Percentiles rank a stretch among this genome's conserved stretches.
These are phyloP conservation scores for Corythornis madagascariensis DNA, from an alignment of 2,113 vertebrate species.

Conservation along the genomic window DNA sequence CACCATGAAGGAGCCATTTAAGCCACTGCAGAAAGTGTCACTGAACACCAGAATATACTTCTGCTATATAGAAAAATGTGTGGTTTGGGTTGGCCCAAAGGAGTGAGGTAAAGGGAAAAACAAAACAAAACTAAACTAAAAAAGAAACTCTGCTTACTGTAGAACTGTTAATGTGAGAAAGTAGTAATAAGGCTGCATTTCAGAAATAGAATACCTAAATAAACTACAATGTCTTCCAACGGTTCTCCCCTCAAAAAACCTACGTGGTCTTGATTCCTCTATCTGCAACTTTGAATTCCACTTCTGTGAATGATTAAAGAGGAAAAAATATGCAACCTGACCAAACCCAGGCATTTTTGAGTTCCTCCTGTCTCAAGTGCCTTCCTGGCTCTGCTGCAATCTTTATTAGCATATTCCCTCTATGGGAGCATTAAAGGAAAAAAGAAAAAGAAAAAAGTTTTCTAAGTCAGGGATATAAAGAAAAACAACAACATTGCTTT, in stretches of 20 bases:
- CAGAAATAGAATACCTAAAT: neutral
- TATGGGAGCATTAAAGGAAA: neutral
- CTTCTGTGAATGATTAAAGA: conserved; percentile 21
- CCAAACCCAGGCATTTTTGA: conserved; percentile 23
- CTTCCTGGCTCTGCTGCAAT: conserved; percentile 37
- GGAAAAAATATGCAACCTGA: conserved; percentile 29
- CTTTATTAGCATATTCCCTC: conserved; percentile 37
- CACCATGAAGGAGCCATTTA: neutral
- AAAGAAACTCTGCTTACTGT: neutral
- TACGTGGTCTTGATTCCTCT: neutral
- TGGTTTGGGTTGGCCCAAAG: neutral
- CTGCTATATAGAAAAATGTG: rapidly evolving
- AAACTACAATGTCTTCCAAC: neutral
- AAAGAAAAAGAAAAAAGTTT: neutral
- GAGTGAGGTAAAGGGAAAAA: neutral
- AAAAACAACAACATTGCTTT: conserved; percentile 25
- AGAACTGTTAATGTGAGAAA: neutral
- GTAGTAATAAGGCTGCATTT: neutral
- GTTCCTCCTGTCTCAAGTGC: neutral
- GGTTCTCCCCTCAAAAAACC: neutral
- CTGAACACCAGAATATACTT: neutral
- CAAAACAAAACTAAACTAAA: neutral
- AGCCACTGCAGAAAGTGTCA: neutral
- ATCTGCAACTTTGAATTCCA: conserved; percentile 11
- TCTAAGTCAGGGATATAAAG: neutral